These are phyloP conservation scores for Scomberomorus guttatus DNA, from an alignment of 2,797 vertebrate species.

Conservation along the genomic window DNA sequence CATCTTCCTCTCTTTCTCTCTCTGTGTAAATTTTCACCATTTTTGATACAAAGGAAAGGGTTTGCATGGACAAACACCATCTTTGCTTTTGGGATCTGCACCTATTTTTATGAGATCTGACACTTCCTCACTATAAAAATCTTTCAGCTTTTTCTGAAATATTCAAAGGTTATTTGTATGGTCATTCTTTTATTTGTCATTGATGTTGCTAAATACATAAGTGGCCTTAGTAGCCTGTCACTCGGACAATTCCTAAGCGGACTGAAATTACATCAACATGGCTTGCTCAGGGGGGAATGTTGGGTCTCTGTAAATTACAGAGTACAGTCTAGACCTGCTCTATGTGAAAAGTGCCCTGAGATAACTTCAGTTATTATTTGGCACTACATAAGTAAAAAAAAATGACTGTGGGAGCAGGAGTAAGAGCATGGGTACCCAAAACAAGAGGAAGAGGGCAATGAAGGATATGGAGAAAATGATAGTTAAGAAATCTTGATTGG, in stretches of 20 bases:
- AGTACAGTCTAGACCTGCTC: no score
- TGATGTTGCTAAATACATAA: slow-evolving; percentile 12
- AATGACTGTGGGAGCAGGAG: neutral
- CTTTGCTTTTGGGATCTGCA: no score
- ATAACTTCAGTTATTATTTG: no score
- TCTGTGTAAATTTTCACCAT: neutral
- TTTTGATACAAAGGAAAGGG: neutral
- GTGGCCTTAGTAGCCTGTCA: neutral
- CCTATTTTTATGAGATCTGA: no score
- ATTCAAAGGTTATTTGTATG: neutral
- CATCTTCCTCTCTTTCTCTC: neutral
- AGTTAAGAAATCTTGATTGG: slow-evolving; percentile 3
- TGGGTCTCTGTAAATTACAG: no score
- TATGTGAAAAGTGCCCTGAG: no score
- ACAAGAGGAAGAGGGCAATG: neutral
- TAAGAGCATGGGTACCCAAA: neutral
- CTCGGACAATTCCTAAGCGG: neutral
- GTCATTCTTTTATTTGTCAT: neutral
- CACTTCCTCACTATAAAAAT: no score
- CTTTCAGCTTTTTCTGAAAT: no score
- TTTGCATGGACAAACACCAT: neutral
- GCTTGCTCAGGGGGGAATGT: no score
- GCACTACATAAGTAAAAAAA: no score
- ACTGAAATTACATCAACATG: neutral
- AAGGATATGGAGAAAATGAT: neutral